phyloP scores from a whole-genome alignment of 1,140 invertebrate genomes.

The Heterodera schachtii region DNA sequence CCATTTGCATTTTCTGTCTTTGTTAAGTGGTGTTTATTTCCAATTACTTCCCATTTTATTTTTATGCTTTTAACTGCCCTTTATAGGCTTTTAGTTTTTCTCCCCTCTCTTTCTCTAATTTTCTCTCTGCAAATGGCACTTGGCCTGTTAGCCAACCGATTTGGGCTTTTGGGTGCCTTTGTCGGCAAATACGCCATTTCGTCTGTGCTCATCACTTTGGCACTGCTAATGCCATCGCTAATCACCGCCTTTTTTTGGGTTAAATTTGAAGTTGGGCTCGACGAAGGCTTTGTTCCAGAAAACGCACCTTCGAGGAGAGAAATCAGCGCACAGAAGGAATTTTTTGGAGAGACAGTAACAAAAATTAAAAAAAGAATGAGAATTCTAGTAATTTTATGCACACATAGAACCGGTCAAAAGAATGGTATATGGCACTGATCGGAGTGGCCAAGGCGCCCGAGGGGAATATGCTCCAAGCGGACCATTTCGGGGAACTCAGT shows the following conservation, averaged over 20 bases:
- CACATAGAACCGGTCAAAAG: constrained; percentile 18
- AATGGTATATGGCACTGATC: constrained; percentile 53
- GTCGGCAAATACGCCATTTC: constrained; percentile 39
- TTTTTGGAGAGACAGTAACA: constrained; percentile 30
- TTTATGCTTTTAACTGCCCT: too few species aligned
- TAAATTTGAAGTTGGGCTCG: constrained; percentile 23
- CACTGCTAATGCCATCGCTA: constrained; percentile 22
- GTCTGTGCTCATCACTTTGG: constrained; percentile 6
- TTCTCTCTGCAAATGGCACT: constrained; percentile 8
- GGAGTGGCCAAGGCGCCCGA: constrained; percentile 19
- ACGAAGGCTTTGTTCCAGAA: constrained; percentile 40
- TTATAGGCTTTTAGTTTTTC: neutral
- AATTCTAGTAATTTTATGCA: neutral
- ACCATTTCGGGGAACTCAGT: constrained; percentile 40
- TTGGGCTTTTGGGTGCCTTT: constrained; percentile 36
- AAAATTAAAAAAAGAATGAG: neutral
- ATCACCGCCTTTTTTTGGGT: constrained; percentile 27
- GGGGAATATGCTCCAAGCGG: constrained; percentile 45
- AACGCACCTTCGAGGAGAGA: constrained; percentile 43
- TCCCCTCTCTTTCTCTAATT: neutral
- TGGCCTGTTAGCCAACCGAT: constrained; percentile 9
- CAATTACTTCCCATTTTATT: too few species aligned
- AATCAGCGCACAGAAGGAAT: constrained; percentile 41
- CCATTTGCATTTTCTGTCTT: too few species aligned
- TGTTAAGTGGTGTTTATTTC: too few species aligned